A percentile compares a stretch with the other conserved stretches of the same genome.
Conservation (phyloP, 35 echinoderm and acorn worm genomes). For the Antedon bifida region DNA sequence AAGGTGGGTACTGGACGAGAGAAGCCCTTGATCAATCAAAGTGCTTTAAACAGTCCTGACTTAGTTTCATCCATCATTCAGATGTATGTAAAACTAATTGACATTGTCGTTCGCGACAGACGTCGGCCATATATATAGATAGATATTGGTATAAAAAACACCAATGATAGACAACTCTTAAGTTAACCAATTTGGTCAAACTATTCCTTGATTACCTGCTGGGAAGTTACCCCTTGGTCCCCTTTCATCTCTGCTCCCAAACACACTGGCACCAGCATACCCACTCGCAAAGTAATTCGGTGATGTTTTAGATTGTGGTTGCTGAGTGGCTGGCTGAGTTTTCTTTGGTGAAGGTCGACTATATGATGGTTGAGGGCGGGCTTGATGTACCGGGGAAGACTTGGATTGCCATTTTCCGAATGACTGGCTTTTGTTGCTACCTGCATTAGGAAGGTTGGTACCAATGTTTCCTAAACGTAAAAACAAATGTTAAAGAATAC, state of each 20-base stretch:
- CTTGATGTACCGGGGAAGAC: slow-evolving; percentile 3
- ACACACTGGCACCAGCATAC: slow-evolving; percentile 23
- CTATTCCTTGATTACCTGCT: too few species aligned
- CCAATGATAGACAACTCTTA: too few species aligned
- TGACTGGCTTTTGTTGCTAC: slow-evolving; percentile 1
- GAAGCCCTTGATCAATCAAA: too few species aligned
- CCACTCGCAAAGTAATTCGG: slow-evolving; percentile 56
- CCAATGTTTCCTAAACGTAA: background rate
- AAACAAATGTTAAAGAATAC: too few species aligned
- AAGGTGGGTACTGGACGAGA: too few species aligned
- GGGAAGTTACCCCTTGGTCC: slow-evolving; percentile 25
- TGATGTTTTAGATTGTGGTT: slow-evolving; percentile 16
- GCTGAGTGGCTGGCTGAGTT: slow-evolving; percentile 15
- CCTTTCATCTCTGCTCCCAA: slow-evolving; percentile 40
- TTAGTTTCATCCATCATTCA: too few species aligned
- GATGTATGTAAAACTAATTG: too few species aligned
- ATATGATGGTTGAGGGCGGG: background rate
- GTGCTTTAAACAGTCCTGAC: too few species aligned
- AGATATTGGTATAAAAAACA: too few species aligned
- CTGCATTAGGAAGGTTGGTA: background rate
- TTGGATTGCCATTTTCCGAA: slow-evolving; percentile 38
- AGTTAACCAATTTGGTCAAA: too few species aligned
- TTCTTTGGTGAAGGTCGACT: slow-evolving; percentile 13
- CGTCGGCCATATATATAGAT: too few species aligned
- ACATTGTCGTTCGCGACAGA: too few species aligned